Evolutionary conservation across 1,140 invertebrate genomes (phyloP).

Genomic region (Drosophila bocki): DNA sequence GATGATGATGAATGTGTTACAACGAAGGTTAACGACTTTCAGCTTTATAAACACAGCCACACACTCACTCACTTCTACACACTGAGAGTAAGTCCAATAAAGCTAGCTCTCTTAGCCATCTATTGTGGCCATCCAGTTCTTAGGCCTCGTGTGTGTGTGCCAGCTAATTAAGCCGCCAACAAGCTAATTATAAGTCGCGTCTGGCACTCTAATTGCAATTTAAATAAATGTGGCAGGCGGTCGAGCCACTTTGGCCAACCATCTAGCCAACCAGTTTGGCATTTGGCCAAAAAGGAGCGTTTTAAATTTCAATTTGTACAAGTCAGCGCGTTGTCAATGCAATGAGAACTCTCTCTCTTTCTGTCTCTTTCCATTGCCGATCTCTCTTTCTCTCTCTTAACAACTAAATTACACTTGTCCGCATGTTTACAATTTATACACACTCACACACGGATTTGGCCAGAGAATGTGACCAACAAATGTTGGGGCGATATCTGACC

Average conservation of each 20-base stretch:
- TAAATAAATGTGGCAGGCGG: conserved; percentile 78
- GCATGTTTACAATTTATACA: conserved; percentile 75
- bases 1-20: conserved; percentile 84
- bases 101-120: conserved; percentile 32
- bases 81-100: conserved; percentile 36
- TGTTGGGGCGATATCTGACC: conserved; percentile 56
- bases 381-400: conserved; percentile 49
- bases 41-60: conserved; percentile 76
- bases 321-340: conserved; percentile 76
- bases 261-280: conserved; percentile 60
- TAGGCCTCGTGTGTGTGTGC: conserved; percentile 10
- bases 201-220: conserved; percentile 73
- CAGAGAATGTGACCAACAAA: conserved; percentile 55
- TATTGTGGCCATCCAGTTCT: conserved; percentile 39
- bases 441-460: conserved; percentile 19
- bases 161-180: conserved; percentile 77
- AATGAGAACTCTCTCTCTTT: conserved; percentile 44
- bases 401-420: conserved; percentile 84
- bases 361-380: conserved; percentile 8
- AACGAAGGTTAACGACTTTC: conserved; percentile 84
- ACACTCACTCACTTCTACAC: conserved; percentile 1
- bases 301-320: conserved; percentile 83
- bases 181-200: conserved; percentile 73
- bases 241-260: conserved; percentile 51
- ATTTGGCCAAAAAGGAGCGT: conserved; percentile 67